Evolutionary conservation across 2,113 vertebrate genomes (phyloP).

Genomic region (Rhizomys pruinosus): DNA sequence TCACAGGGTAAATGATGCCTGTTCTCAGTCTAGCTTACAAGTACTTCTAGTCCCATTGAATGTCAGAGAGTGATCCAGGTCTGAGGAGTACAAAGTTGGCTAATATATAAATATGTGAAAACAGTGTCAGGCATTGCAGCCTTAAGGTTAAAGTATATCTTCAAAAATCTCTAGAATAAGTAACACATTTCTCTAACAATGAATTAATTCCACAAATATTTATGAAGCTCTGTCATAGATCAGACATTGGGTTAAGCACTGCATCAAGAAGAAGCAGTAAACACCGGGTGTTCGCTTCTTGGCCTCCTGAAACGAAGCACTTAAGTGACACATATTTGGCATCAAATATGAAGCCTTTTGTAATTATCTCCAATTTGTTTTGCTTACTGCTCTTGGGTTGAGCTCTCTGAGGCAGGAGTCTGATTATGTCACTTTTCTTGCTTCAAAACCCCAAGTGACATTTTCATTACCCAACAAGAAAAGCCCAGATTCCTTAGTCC

Average conservation of each 20-base stretch:
- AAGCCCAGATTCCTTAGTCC: slow-evolving; percentile 26
- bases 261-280: not conserved
- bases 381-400: slow-evolving; percentile 10
- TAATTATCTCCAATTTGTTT: slow-evolving; percentile 63
- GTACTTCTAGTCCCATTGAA: not conserved
- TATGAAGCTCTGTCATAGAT: not conserved
- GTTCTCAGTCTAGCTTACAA: not conserved
- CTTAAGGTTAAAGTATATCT: not conserved
- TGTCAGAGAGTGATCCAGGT: not conserved
- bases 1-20: not conserved
- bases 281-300: not conserved
- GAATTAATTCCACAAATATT: slow-evolving; percentile 37
- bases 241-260: not conserved
- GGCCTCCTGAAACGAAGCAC: slow-evolving; percentile 1
- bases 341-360: not conserved
- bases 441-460: slow-evolving; percentile 16
- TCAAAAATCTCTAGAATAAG: not conserved
- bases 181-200: slow-evolving; percentile 7
- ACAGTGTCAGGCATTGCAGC: not conserved
- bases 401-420: slow-evolving; percentile 14
- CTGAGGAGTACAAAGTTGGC: not conserved
- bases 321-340: slow-evolving; percentile 43
- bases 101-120: not conserved
- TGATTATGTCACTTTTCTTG: slow-evolving; percentile 48
- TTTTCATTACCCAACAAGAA: slow-evolving; percentile 46